Evolutionary conservation across 1,140 invertebrate genomes (phyloP).

Genomic region (Drosophila biarmipes): DNA sequence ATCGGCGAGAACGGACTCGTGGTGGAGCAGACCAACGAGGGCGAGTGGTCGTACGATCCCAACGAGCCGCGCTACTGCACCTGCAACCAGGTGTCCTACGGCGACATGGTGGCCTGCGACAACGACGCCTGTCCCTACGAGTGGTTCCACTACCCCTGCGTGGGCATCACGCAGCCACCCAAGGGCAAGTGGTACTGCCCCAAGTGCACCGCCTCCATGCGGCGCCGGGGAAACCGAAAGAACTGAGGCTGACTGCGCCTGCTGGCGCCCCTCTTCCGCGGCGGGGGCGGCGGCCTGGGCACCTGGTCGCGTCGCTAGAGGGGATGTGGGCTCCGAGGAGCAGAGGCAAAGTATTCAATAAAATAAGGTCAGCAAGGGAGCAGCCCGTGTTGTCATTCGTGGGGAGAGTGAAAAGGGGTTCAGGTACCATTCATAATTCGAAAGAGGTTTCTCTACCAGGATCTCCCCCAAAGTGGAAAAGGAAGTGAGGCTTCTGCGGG

Average conservation of each 20-base stretch:
- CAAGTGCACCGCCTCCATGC: conserved; percentile 96
- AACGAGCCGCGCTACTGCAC: conserved; percentile 98
- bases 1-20: conserved; percentile 77
- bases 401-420: neutral
- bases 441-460: no score
- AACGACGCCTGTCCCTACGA: conserved; percentile 98
- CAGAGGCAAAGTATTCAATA: conserved; percentile 5
- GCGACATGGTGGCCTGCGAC: conserved; percentile 99
- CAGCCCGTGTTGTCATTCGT: neutral
- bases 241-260: conserved; percentile 85
- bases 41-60: conserved; percentile 94
- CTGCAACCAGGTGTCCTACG: conserved; percentile 99
- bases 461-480: no score
- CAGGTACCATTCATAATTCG: no score
- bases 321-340: neutral
- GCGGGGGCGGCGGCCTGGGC: conserved; percentile 2
- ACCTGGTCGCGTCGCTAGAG: conserved; percentile 16
- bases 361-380: neutral
- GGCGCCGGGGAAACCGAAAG: conserved; percentile 91
- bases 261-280: conserved; percentile 27
- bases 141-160: conserved; percentile 99
- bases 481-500: no score
- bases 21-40: conserved; percentile 86
- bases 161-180: conserved; percentile 96
- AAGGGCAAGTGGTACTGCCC: conserved; percentile 99